Evolutionary conservation across 1,140 invertebrate species (phyloP).

Genomic region (Anthonomus grandis): DNA sequence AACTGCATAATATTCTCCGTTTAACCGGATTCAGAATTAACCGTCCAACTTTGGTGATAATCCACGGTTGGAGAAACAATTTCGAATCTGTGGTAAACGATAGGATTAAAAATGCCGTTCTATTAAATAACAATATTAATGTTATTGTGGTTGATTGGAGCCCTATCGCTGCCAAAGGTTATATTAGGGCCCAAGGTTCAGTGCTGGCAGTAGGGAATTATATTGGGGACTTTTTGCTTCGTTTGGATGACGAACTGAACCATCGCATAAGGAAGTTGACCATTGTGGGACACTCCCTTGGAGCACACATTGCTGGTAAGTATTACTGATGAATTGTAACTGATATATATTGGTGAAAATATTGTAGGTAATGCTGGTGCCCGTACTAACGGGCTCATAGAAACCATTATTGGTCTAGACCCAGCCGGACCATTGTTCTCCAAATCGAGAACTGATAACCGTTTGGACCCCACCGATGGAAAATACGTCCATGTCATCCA

Average conservation of each 20-base stretch:
- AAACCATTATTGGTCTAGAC: conserved; percentile 50
- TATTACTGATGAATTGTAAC: conserved; percentile 30
- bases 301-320: conserved; percentile 61
- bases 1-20: conserved; percentile 13
- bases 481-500: conserved; percentile 63
- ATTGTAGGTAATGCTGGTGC: conserved; percentile 56
- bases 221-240: conserved; percentile 54
- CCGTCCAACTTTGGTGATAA: conserved; percentile 29
- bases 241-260: conserved; percentile 47
- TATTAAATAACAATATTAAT: conserved; percentile 51
- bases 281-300: conserved; percentile 66
- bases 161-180: conserved; percentile 40
- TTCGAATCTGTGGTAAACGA: conserved; percentile 39
- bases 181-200: conserved; percentile 50
- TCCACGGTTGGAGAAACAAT: conserved; percentile 47
- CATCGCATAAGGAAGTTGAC: conserved; percentile 55
- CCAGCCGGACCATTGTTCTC: conserved; percentile 56
- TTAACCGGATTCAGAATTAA: conserved; percentile 28
- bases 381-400: conserved; percentile 43
- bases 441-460: conserved; percentile 47
- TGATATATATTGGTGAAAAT: background rate
- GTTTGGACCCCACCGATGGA: conserved; percentile 62
- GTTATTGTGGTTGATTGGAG: conserved; percentile 60
- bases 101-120: conserved; percentile 43
- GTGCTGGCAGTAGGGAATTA: conserved; percentile 53